Evolutionary conservation across 2,888 invertebrate genomes (phyloP), one percentile per base, ranked within the genome.

Genomic region (Cerastis rubricosa): DNA sequence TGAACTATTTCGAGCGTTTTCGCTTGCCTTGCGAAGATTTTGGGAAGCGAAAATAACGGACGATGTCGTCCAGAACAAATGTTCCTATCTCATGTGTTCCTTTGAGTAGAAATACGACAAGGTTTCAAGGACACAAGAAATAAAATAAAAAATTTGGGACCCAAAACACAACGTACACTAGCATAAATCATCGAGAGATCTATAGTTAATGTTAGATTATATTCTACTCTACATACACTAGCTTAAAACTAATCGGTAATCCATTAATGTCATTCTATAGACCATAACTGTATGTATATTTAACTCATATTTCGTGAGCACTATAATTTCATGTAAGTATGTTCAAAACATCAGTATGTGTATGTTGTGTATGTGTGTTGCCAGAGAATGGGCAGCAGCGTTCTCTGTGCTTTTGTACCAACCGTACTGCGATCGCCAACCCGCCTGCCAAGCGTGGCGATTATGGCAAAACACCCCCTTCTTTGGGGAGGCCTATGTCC

Each of bases 1-100:
- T 71, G 69, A 83, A 87, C 76, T 75, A 75, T 80, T 78, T 79
- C 71, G 47, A 74, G 59, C 74, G 51, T 76, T 86, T 76, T 78
- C 43, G 78, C 78, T 87, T 74, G 68, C 59, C 70, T 77, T 78
- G 68, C 78, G 43, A 83, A 88, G 74, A 83, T 81, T 83, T 77
- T 71, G 64, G 74, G 76, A 83, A 75, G 74, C 63, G 63, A 83
- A 85, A 85, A 83, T 76, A 80, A 76, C 74, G 64, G 57, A 72
- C 68, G 76, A 78, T 70, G 84, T 66, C 73, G 80, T 78, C 78
- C 81, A 72, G 76, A 76, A 77, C 75, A 83, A 85, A 86, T 83
- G 88, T 74, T 78, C 83, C 70, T 76, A 54, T 76, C 73, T 76
- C 57, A 29, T 67, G 11, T 35, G 5, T 9, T 0, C 22, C 40